Evolutionary conservation across 1,140 invertebrate genomes (phyloP).

Genomic region (Helicoverpa zea): DNA sequence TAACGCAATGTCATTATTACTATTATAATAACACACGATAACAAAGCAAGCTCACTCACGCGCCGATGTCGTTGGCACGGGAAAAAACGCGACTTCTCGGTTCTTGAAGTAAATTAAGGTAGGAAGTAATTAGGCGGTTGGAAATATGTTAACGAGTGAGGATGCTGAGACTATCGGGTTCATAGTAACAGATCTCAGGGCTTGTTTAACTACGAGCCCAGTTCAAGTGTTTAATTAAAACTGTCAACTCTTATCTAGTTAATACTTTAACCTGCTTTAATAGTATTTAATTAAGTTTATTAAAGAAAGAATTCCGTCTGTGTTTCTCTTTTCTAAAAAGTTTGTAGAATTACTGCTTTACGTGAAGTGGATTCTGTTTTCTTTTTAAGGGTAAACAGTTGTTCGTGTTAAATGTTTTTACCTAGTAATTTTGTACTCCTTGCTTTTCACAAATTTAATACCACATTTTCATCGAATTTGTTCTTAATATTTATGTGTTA

Average conservation of each 20-base stretch:
- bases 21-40: conserved; percentile 79
- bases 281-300: conserved; percentile 27
- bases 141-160: conserved; percentile 44
- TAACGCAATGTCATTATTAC: conserved; percentile 83
- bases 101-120: conserved; percentile 32
- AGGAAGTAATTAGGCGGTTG: conserved; percentile 44
- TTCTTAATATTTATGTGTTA: no score
- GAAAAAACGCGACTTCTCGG: conserved; percentile 24
- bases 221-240: conserved; percentile 40
- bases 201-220: conserved; percentile 31
- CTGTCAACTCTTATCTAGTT: conserved; percentile 32
- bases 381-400: background rate
- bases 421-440: no score
- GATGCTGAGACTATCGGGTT: conserved; percentile 10
- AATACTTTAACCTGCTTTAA: conserved; percentile 21
- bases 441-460: no score
- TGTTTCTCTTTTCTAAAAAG: background rate
- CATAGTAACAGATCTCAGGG: background rate
- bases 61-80: conserved; percentile 45
- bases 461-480: no score
- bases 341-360: background rate
- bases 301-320: conserved; percentile 1
- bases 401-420: background rate
- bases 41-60: conserved; percentile 68
- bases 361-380: background rate